Evolutionary conservation across 2,113 vertebrate genomes (phyloP), one percentile per base, ranked within the genome.

Genomic region (Seriola quinqueradiata): DNA sequence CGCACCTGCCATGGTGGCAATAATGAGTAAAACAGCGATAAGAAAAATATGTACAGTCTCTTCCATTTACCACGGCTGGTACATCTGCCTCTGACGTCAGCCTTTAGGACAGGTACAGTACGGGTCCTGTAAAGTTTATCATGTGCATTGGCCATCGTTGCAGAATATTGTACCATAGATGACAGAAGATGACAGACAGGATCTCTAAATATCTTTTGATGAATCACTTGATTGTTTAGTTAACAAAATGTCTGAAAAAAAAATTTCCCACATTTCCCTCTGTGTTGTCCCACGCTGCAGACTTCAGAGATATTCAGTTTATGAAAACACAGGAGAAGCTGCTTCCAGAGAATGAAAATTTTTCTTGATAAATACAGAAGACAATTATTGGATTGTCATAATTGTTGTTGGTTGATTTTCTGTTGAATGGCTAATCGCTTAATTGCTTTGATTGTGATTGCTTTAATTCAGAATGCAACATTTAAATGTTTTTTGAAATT

Each of bases 1-100:
- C 57, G 73, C 76, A 81, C 61, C 79, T 63, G 61, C 65, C 85
- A 68, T 71, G 83, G 82, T 71, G 71, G 75, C 69, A 77, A 74
- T 84, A 83, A 87, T 77, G 67, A 79, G 46, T 61, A n/a, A 68
- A 77, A 67, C 14, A 54, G 57, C 4, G 9, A 67, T 55, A 82
- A 79, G 70, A 50, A 73, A 78, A 77, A 61, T 59, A n/a, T 55
- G 71, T 34, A 21, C 54, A 59, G 68, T 72, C 34, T 74, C 14
- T 34, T 71, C 50, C n/a, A 52, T 81, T 81, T 81, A 54, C 40
- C 36, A 10, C 0, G 55, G 38, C 57, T 42, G n/a, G 19, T 69
- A 52, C 25, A 19, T 55, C 10, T 69, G 64, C 25, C 7, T 75
- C 32, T 59, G 60, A 42, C 75, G 12, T 11, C 36, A 59, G 42